These are phyloP conservation scores for Lucifuga dentata DNA, from an alignment of 2,113 vertebrate species.

Conservation along the genomic window DNA sequence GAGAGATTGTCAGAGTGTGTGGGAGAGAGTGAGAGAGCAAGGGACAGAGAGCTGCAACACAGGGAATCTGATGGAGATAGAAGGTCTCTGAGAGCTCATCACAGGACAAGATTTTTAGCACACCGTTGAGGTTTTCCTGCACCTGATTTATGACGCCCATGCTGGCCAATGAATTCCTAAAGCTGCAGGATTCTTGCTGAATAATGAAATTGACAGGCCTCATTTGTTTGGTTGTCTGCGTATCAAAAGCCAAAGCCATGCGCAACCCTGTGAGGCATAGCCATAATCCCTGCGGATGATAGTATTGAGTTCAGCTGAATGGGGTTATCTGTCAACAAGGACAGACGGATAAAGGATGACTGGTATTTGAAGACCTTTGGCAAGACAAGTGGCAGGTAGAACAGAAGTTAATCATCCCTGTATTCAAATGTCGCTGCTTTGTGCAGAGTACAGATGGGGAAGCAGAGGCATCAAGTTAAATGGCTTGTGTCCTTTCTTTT, in stretches of 20 bases:
- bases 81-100: conserved; percentile 29
- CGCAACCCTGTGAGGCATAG: conserved; percentile 37
- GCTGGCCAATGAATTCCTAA: conserved; percentile 14
- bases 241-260: conserved; percentile 46
- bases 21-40: conserved; percentile 1
- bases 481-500: conserved; percentile 21
- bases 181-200: conserved; percentile 34
- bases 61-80: conserved; percentile 46
- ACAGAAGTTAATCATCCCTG: conserved; percentile 44
- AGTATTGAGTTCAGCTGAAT: conserved; percentile 50
- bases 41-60: background rate
- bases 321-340: conserved; percentile 62
- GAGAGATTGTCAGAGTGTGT: background rate
- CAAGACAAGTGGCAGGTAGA: conserved; percentile 23
- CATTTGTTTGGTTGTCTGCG: conserved; percentile 60
- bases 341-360: conserved; percentile 51
- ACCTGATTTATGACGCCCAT: conserved; percentile 53
- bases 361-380: conserved; percentile 56
- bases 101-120: conserved; percentile 31
- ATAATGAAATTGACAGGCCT: conserved; percentile 62
- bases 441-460: conserved; percentile 7
- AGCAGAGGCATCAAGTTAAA: conserved; percentile 27
- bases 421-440: conserved; percentile 38
- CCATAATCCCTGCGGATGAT: conserved; percentile 60
- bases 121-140: conserved; percentile 4